Conservation (phyloP, 2,888 invertebrate genomes). For the Vanessa cardui region DNA sequence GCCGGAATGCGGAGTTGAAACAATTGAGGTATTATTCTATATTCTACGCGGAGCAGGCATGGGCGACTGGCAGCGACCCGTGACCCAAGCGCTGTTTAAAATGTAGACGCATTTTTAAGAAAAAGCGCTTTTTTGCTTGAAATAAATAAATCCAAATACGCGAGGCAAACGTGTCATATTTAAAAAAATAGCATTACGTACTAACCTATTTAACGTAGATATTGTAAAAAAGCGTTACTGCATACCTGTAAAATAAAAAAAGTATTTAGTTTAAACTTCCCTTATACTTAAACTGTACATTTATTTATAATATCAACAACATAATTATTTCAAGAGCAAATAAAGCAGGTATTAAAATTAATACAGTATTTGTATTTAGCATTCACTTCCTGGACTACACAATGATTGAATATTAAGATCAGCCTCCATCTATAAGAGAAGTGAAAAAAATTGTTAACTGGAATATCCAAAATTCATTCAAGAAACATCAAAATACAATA, state of each 20-base stretch:
- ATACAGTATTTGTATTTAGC: neutral
- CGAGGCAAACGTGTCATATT: no score
- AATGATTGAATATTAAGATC: neutral
- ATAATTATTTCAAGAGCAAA: neutral
- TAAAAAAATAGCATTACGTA: neutral
- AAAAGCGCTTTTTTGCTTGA: neutral
- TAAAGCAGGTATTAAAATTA: neutral
- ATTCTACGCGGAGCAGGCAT: neutral
- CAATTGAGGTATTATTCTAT: conserved; percentile 20
- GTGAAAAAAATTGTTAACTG: conserved; percentile 32
- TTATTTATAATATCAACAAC: neutral
- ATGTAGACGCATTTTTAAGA: neutral
- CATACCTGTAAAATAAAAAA: conserved; percentile 6
- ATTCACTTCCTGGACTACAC: neutral
- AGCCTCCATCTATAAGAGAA: neutral
- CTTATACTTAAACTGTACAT: neutral
- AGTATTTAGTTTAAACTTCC: neutral
- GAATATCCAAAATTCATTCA: conserved; percentile 2
- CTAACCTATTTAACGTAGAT: conserved; percentile 8
- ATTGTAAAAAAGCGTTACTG: neutral
- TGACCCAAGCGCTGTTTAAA: conserved; percentile 3
- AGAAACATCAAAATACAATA: conserved; percentile 27
- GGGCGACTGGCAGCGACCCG: neutral
- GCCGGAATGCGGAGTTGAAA: conserved; percentile 27
- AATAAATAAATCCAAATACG: neutral